A percentile compares a stretch with the other conserved stretches of the same genome.
These are phyloP conservation scores for Diabrotica virgifera DNA, from an alignment of 1,140 invertebrate genomes.

Conservation along the genomic window DNA sequence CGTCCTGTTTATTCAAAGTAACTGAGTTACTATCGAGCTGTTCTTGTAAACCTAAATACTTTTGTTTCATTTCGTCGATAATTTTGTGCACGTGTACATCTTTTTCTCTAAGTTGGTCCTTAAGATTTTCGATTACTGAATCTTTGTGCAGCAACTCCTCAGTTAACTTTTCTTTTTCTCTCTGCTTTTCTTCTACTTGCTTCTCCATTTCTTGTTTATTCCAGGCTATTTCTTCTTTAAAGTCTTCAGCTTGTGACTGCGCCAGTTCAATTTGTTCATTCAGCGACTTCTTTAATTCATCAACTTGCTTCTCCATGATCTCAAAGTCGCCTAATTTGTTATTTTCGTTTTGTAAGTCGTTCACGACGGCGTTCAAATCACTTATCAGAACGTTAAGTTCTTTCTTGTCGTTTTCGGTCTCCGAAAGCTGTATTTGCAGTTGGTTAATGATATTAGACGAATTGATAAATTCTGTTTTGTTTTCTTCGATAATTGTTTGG, in stretches of 20 bases:
- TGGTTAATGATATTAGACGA: conserved; percentile 32
- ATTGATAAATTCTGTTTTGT: conserved; percentile 48
- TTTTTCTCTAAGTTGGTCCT: conserved; percentile 52
- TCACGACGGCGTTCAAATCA: conserved; percentile 35
- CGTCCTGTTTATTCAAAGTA: conserved; percentile 45
- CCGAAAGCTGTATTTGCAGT: conserved; percentile 31
- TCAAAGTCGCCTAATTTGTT: conserved; percentile 28
- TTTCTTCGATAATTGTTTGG: conserved; percentile 42
- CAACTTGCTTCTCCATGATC: conserved; percentile 30
- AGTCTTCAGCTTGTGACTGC: conserved; percentile 24
- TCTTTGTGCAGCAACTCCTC: conserved; percentile 41
- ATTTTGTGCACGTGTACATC: conserved; percentile 57
- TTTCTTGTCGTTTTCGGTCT: conserved; percentile 33
- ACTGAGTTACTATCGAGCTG: conserved; percentile 39
- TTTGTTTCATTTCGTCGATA: conserved; percentile 47
- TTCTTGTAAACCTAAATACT: conserved; percentile 47
- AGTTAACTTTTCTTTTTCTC: conserved; percentile 35
- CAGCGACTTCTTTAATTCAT: conserved; percentile 27
- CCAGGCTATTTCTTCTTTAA: conserved; percentile 28
- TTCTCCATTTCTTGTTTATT: conserved; percentile 34
- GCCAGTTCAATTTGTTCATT: conserved; percentile 25
- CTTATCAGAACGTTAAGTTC: conserved; percentile 35
- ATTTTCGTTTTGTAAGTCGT: conserved; percentile 36
- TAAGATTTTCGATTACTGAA: conserved; percentile 46
- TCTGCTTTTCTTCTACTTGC: conserved; percentile 36